A percentile compares a stretch with the other conserved stretches of the same genome.
Conservation (phyloP, 1,140 invertebrate genomes). For the Cotesia glomerata region DNA sequence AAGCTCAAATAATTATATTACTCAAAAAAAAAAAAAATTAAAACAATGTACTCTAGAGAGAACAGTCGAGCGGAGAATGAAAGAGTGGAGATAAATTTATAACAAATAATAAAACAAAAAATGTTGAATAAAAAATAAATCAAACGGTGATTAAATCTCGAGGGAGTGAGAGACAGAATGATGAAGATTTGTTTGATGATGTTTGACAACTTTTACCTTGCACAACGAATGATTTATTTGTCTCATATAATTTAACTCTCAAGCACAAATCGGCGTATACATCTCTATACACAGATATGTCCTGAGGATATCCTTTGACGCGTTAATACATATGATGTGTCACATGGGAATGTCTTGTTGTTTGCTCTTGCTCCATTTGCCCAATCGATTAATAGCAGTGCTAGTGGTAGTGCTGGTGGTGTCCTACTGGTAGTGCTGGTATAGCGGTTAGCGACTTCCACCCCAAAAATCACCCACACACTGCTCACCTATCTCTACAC, state of each 20-base stretch:
- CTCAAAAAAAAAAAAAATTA: not conserved
- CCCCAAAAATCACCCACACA: not conserved
- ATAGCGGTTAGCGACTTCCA: not conserved
- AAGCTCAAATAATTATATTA: conserved; percentile 34
- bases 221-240: not conserved
- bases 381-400: conserved; percentile 19
- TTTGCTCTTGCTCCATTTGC: conserved; percentile 26
- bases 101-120: conserved; percentile 5
- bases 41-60: conserved; percentile 23
- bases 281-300: conserved; percentile 9
- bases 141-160: too few species aligned
- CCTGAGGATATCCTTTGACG: conserved; percentile 26
- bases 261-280: conserved; percentile 20
- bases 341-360: conserved; percentile 28
- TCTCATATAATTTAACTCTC: conserved; percentile 4
- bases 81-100: not conserved
- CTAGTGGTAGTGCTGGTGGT: not conserved
- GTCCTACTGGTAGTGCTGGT: not conserved
- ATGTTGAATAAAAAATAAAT: not conserved
- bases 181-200: too few species aligned
- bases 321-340: conserved; percentile 22
- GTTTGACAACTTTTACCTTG: conserved; percentile 9
- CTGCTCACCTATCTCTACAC: not conserved
- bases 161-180: too few species aligned
- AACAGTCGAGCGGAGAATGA: conserved; percentile 7